Percentiles rank a stretch among this genome's conserved stretches.
Evolutionary conservation across 2,113 vertebrate species (phyloP).

Genomic region (Microcebus lehilahytsara): DNA sequence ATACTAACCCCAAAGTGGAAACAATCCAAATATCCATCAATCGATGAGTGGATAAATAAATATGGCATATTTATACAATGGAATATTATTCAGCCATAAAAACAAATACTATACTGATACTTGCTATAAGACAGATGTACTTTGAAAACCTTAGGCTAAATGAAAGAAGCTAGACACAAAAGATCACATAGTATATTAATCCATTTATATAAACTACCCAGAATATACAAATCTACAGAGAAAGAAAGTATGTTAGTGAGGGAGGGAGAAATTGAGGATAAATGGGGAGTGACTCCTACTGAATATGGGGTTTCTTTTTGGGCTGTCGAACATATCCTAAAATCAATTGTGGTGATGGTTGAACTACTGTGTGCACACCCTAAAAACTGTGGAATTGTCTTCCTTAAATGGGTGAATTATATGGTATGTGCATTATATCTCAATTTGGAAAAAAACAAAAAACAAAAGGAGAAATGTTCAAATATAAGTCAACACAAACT

Average conservation of each 20-base stretch:
- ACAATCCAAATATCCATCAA: not conserved
- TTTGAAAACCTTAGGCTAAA: not conserved
- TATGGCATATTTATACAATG: not conserved
- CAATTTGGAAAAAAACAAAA: not conserved
- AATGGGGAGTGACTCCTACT: not conserved
- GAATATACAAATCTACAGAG: not conserved
- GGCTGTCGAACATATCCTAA: not conserved
- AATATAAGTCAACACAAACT: not conserved
- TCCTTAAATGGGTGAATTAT: not conserved
- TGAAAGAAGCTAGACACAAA: constrained; percentile 22
- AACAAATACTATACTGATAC: not conserved
- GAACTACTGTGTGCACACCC: not conserved
- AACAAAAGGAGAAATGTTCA: not conserved
- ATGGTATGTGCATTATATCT: not conserved
- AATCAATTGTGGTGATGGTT: not conserved
- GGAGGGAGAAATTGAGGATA: too few species aligned
- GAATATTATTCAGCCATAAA: constrained; percentile 18
- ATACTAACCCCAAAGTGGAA: not conserved
- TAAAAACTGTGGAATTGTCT: not conserved
- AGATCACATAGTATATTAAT: not conserved
- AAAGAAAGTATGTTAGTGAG: not conserved
- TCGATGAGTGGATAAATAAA: not conserved
- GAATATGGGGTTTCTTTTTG: not conserved
- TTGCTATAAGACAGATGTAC: not conserved
- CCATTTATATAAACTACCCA: not conserved